Base-by-base conservation (phyloP, 2,888 invertebrate species). In the Hofmannophila pseudospretella region DNA sequence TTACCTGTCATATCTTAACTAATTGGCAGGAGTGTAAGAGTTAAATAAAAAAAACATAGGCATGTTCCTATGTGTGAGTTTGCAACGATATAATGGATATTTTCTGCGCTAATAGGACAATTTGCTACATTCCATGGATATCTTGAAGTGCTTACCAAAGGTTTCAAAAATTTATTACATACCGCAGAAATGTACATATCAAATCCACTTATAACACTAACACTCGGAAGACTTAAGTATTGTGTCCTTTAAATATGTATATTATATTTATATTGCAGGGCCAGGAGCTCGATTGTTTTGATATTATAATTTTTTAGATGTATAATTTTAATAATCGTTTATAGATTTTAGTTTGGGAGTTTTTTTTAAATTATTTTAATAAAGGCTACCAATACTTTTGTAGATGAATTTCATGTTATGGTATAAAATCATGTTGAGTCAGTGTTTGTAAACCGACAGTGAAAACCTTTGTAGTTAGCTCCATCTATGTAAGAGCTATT, bases 61-160 rank as follows among this genome's bases (percentile, higher is more conserved):
- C n/a, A n/a, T n/a, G n/a, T n/a, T n/a, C n/a, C n/a, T n/a, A n/a
- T n/a, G 4, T 23, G 23, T 23, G 23, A 4, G 8, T 22, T 7
- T 8, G 23, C n/a, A n/a, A 4, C n/a, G 26, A 34, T 23, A 42
- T 54, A 51, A 27, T 47, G 47, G 47, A 50, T 38, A 47, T 38
- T 48, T 49, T 54, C 49, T 48, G 45, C 41, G 42, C 47, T 37
- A 49, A 51, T 45, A 50, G 50, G 53, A 42, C 57, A 53, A 55
- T 54, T 57, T 57, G 49, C 53, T 61, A 74, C 73, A 75, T 74
- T 75, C 74, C 74, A 70, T 54, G 55, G 58, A 56, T 56, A 51
- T 52, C 38, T 43, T 42, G 36, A 45, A 48, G 41, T 42, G 47
- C 39, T 37, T 47, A 49, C 44, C 38, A 10, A 47, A 44, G 42